A percentile compares a stretch with the other conserved stretches of the same genome.
Evolutionary conservation across 2,888 invertebrate species (phyloP).

Genomic region (Sipha maydis): DNA sequence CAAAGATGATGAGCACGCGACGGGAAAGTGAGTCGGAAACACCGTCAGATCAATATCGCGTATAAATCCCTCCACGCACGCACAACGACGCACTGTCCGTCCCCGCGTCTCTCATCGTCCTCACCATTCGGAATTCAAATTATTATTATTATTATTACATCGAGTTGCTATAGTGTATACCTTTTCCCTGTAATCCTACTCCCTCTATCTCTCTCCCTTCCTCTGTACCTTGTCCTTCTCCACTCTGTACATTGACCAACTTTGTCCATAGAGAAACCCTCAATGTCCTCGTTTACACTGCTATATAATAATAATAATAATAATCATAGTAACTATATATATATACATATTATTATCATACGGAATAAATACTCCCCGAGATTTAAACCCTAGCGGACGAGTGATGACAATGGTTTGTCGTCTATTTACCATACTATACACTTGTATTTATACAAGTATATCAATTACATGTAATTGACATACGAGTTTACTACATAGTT

Average conservation of each 20-base stretch:
- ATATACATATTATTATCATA: too few relatives aligned
- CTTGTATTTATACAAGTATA: too few relatives aligned
- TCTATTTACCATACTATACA: background rate
- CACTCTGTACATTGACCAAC: background rate
- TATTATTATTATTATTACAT: constrained; percentile 16
- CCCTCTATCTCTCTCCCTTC: background rate
- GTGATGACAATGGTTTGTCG: background rate
- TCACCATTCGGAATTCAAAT: constrained; percentile 36
- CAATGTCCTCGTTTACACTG: background rate
- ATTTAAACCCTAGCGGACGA: background rate
- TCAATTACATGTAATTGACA: too few relatives aligned
- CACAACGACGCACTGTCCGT: background rate
- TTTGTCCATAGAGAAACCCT: background rate
- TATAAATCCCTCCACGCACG: background rate
- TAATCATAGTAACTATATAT: too few relatives aligned
- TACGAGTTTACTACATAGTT: too few relatives aligned
- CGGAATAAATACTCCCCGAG: background rate
- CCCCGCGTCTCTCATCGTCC: constrained; percentile 9
- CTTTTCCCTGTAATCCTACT: background rate
- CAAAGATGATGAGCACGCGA: background rate
- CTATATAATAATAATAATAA: background rate
- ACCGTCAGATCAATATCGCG: constrained; percentile 40
- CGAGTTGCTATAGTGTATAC: background rate
- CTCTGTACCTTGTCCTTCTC: background rate
- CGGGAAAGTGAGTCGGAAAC: background rate